Evolutionary conservation across 2,113 vertebrate genomes (phyloP).

Genomic region (Xyliphius kryptos): DNA sequence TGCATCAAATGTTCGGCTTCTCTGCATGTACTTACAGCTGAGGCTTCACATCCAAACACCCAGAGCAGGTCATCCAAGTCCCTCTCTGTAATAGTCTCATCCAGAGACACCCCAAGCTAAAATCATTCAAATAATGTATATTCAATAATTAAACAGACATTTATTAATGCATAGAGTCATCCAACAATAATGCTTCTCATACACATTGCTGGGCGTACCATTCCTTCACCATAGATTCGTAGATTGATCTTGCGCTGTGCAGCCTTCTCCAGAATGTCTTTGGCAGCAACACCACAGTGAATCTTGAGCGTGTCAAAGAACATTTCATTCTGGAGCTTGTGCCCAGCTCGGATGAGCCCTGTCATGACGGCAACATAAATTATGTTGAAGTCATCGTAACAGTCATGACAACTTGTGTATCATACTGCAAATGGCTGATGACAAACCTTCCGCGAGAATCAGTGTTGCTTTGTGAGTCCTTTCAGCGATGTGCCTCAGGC

Average conservation of each 20-base stretch:
- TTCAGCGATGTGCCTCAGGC: slow-evolving; percentile 82
- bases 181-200: too few relatives aligned
- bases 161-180: too few relatives aligned
- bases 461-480: slow-evolving; percentile 86
- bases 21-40: too few relatives aligned
- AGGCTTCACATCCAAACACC: too few relatives aligned
- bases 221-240: slow-evolving; percentile 73
- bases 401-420: too few relatives aligned
- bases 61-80: too few relatives aligned
- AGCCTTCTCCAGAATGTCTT: slow-evolving; percentile 82
- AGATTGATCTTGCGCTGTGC: slow-evolving; percentile 83
- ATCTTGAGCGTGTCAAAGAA: slow-evolving; percentile 94
- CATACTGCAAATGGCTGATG: too few relatives aligned
- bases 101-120: too few relatives aligned
- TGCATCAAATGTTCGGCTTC: too few relatives aligned
- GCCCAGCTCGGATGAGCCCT: slow-evolving; percentile 91
- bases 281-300: slow-evolving; percentile 78
- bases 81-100: too few relatives aligned
- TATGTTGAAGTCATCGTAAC: background rate
- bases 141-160: too few relatives aligned
- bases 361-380: slow-evolving; percentile 7
- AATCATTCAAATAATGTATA: too few relatives aligned
- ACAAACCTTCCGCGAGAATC: slow-evolving; percentile 87
- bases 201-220: slow-evolving; percentile 62
- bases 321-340: slow-evolving; percentile 80